These are phyloP conservation scores for Oreochromis spilurus DNA, from an alignment of 2,113 vertebrate genomes.

Conservation along the genomic window DNA sequence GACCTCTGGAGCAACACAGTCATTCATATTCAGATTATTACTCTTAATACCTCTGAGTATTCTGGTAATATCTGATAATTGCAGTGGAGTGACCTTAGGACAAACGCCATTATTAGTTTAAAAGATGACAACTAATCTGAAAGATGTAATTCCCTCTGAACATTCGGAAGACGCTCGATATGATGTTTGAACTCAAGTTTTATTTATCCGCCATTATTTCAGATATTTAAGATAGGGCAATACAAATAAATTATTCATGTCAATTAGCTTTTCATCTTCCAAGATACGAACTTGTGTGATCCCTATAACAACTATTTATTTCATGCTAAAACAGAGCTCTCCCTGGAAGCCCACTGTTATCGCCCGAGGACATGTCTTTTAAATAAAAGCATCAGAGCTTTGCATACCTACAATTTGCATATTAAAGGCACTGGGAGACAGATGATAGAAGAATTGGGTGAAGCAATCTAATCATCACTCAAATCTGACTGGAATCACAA, in stretches of 20 bases:
- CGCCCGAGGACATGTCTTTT: conserved; percentile 89
- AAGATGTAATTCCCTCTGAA: conserved; percentile 68
- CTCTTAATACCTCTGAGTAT: conserved; percentile 65
- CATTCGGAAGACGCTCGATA: conserved; percentile 29
- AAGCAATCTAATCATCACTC: conserved; percentile 71
- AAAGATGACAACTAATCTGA: conserved; percentile 52
- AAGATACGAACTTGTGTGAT: conserved; percentile 87
- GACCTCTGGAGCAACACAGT: conserved; percentile 22
- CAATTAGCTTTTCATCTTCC: conserved; percentile 88
- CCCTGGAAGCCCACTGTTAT: conserved; percentile 81
- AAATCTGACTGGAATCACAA: conserved; percentile 73
- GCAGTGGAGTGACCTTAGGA: conserved; percentile 71
- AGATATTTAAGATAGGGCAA: conserved; percentile 74
- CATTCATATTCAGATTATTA: conserved; percentile 46
- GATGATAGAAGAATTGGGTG: conserved; percentile 71
- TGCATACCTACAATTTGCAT: conserved; percentile 91
- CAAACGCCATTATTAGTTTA: conserved; percentile 63
- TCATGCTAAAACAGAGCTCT: conserved; percentile 83
- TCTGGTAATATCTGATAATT: conserved; percentile 65
- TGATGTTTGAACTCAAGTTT: conserved; percentile 65
- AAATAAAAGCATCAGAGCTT: conserved; percentile 91
- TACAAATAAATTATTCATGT: conserved; percentile 77
- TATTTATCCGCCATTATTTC: conserved; percentile 71
- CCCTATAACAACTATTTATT: conserved; percentile 94
- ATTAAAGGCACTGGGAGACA: conserved; percentile 79